These are phyloP conservation scores for Pteria penguin DNA, from an alignment of 2,888 invertebrate species.

Conservation along the genomic window DNA sequence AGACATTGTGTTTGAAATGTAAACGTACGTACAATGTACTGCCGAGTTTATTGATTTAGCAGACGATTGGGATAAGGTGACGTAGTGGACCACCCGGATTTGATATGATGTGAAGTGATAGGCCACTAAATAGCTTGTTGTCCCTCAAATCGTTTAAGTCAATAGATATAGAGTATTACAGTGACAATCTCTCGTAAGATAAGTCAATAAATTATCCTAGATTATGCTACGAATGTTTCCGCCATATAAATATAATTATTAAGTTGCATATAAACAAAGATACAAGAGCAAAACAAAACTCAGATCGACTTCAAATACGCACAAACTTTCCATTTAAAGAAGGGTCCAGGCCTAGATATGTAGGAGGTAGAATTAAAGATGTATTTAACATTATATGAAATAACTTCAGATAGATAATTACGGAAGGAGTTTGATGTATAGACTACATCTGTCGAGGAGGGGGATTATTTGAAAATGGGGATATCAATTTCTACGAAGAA, in stretches of 20 bases:
- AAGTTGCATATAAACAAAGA: not conserved
- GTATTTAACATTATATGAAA: no score
- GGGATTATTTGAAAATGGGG: no score
- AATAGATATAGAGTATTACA: not conserved
- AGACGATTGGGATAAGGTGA: no score
- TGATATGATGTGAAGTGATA: not conserved
- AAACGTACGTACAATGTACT: no score
- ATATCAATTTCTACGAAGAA: not conserved
- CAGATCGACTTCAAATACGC: not conserved
- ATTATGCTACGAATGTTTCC: not conserved
- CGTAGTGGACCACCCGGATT: no score
- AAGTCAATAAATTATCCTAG: not conserved
- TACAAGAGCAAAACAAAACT: not conserved
- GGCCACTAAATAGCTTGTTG: not conserved
- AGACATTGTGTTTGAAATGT: no score
- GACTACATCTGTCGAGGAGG: no score
- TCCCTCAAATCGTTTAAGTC: not conserved
- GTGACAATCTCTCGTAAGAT: not conserved
- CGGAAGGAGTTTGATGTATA: no score
- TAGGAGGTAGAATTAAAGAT: no score
- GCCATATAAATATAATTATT: not conserved
- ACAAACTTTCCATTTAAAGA: not conserved
- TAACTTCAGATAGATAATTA: no score
- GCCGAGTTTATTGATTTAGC: no score
- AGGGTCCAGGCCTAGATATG: no score